Percentiles rank a stretch among this genome's conserved stretches.
Evolutionary conservation across 2,113 vertebrate species (phyloP).

Genomic region (Nibea albiflora): DNA sequence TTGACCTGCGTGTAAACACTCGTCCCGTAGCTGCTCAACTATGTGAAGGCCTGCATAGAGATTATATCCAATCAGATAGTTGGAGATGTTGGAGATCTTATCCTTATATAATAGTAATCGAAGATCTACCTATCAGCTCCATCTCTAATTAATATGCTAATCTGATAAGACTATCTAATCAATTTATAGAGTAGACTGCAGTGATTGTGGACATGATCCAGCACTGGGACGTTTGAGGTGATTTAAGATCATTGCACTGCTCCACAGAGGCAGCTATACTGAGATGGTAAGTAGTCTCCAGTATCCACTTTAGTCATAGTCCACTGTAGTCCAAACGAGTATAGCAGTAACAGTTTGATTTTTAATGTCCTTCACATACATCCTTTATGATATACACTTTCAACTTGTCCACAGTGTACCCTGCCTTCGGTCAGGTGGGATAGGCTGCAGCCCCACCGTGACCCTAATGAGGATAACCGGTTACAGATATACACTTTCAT

Average conservation of each 20-base stretch:
- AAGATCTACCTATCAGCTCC: background rate
- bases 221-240: background rate
- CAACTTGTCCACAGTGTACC: too few species aligned
- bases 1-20: slow-evolving; percentile 17
- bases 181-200: background rate
- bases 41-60: background rate
- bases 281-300: background rate
- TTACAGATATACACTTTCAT: too few species aligned
- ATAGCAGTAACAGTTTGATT: too few species aligned
- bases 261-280: background rate
- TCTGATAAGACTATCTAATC: slow-evolving; percentile 5
- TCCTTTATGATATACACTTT: too few species aligned
- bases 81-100: slow-evolving; percentile 18
- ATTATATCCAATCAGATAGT: slow-evolving; percentile 12
- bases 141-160: slow-evolving; percentile 42
- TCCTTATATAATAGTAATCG: too few species aligned
- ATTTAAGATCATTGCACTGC: background rate
- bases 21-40: background rate
- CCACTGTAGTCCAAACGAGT: too few species aligned
- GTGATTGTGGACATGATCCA: slow-evolving; percentile 20
- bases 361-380: too few species aligned
- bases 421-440: too few species aligned
- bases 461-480: too few species aligned
- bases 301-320: background rate
- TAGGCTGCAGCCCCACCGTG: too few species aligned